Percentiles rank a stretch among this genome's conserved stretches.
phyloP scores from a whole-genome alignment of 2,888 invertebrate genomes.

The Epicampocera succincta region DNA sequence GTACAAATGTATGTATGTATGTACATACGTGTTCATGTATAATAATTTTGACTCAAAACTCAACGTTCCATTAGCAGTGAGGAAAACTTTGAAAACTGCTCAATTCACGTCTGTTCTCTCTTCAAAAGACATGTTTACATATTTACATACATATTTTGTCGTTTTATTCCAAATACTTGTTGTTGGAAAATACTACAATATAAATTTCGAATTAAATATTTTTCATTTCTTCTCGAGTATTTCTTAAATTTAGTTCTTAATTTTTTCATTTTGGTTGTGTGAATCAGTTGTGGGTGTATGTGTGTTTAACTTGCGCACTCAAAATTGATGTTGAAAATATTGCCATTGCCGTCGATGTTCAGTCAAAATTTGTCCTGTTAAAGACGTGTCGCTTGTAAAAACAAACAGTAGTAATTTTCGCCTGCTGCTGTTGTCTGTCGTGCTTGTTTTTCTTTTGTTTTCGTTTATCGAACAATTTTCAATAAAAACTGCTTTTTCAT shows the following conservation, averaged over 20 bases:
- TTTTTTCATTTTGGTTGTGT: not conserved
- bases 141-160: not conserved
- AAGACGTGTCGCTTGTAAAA: slow-evolving; percentile 61
- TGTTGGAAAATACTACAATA: not conserved
- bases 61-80: not conserved
- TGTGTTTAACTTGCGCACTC: slow-evolving; percentile 49
- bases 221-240: too few relatives aligned
- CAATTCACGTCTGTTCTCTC: slow-evolving; percentile 7
- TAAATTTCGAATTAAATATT: not conserved
- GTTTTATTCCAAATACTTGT: slow-evolving; percentile 12
- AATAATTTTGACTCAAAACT: slow-evolving; percentile 19
- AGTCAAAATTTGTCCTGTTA: slow-evolving; percentile 69
- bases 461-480: slow-evolving; percentile 24
- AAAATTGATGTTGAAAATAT: slow-evolving; percentile 55
- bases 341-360: slow-evolving; percentile 49
- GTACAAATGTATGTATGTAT: too few relatives aligned
- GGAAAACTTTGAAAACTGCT: not conserved
- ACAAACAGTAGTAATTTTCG: slow-evolving; percentile 54
- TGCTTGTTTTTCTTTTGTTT: slow-evolving; percentile 28
- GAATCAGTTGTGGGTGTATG: slow-evolving; percentile 5
- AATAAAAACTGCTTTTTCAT: slow-evolving; percentile 6
- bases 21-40: not conserved
- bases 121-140: too few relatives aligned
- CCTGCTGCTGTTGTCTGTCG: slow-evolving; percentile 56
- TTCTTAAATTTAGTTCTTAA: too few relatives aligned